A percentile compares a stretch with the other conserved stretches of the same genome.
These are phyloP conservation scores for Potorous gilbertii DNA, from an alignment of 2,797 vertebrate species.

Conservation along the genomic window DNA sequence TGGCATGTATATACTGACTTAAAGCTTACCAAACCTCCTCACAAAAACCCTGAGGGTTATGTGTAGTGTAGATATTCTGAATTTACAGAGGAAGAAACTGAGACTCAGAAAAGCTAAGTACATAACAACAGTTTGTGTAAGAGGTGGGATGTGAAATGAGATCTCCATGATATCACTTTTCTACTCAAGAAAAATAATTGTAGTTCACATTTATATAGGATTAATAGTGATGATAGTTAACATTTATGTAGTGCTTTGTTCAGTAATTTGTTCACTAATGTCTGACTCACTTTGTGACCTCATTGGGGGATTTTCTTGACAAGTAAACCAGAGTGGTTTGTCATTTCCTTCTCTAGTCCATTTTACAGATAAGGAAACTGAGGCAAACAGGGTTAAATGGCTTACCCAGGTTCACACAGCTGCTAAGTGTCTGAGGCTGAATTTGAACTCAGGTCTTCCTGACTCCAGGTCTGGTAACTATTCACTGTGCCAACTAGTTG, in stretches of 20 bases:
- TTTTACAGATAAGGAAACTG: background rate
- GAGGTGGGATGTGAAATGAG: background rate
- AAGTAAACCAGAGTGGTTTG: background rate
- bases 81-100: background rate
- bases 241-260: background rate
- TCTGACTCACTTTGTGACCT: background rate
- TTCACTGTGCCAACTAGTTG: background rate
- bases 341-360: background rate
- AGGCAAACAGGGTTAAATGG: background rate
- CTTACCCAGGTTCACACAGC: background rate
- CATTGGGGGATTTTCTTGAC: background rate
- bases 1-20: background rate
- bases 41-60: background rate
- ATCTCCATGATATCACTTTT: background rate
- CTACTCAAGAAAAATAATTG: background rate
- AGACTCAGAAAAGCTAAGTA: background rate
- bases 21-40: background rate
- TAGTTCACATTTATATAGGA: background rate
- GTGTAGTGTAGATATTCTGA: background rate
- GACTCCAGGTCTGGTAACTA: background rate
- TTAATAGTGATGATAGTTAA: background rate
- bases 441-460: background rate
- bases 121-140: background rate
- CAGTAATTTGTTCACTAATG: background rate
- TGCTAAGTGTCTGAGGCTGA: background rate